Percentiles rank a stretch among this genome's conserved stretches.
Evolutionary conservation across 2,888 invertebrate genomes (phyloP).

Genomic region (Dasypogon diadema): DNA sequence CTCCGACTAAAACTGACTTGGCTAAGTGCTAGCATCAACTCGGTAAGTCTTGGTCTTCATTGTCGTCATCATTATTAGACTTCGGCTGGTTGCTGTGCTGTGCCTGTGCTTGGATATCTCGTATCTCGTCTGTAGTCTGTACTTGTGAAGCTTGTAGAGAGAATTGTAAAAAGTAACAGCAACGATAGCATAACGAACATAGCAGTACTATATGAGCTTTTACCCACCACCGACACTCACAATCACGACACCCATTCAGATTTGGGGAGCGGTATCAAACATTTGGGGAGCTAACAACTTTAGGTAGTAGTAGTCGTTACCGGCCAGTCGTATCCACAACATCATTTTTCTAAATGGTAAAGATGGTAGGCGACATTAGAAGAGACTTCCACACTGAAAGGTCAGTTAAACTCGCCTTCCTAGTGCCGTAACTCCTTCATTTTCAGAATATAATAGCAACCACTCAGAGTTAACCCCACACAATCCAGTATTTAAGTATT

Average conservation of each 20-base stretch:
- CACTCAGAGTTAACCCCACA: background rate
- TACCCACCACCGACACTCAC: constrained; percentile 27
- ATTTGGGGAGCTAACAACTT: background rate
- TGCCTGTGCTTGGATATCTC: background rate
- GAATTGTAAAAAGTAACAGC: constrained; percentile 13
- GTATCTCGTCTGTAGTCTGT: constrained; percentile 11
- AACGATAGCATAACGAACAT: background rate
- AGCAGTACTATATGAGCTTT: constrained; percentile 11
- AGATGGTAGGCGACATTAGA: background rate
- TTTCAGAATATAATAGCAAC: background rate
- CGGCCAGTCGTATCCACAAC: background rate
- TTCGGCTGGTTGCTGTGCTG: constrained; percentile 22
- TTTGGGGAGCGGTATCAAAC: background rate
- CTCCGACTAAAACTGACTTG: constrained; percentile 54
- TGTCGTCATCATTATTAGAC: constrained; percentile 48
- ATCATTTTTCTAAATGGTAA: background rate
- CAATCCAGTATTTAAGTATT: background rate
- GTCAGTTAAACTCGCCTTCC: background rate
- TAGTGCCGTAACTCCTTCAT: too few relatives aligned
- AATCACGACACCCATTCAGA: background rate
- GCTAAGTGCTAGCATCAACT: constrained; percentile 33
- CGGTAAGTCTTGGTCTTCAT: constrained; percentile 43
- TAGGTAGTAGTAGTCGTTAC: background rate
- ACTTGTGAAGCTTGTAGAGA: constrained; percentile 5
- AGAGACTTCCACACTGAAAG: constrained; percentile 10